Conservation (phyloP, 1,140 invertebrate genomes). For the Leucophenga varia region DNA sequence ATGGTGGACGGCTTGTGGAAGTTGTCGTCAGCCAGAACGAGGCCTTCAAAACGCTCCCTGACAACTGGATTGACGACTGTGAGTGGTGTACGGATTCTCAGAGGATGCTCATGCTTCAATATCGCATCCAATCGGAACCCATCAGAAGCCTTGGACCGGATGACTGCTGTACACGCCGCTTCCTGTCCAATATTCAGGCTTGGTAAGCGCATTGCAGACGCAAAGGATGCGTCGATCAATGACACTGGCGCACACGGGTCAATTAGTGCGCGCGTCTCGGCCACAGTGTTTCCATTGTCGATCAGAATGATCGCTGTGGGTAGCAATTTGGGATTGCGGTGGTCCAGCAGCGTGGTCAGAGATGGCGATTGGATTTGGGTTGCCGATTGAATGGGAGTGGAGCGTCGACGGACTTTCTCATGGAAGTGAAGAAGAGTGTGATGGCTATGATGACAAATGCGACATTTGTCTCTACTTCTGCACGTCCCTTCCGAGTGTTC, state of each 20-base stretch:
- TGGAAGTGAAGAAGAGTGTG: neutral
- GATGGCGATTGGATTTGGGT: neutral
- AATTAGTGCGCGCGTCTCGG: neutral
- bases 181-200: neutral
- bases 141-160: neutral
- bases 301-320: slow-evolving; percentile 1
- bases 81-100: too few relatives aligned
- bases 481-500: too few relatives aligned
- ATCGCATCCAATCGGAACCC: too few relatives aligned
- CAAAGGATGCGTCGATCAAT: neutral
- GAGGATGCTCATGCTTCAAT: too few relatives aligned
- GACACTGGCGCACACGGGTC: neutral
- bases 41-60: too few relatives aligned
- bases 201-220: neutral
- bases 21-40: too few relatives aligned
- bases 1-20: too few relatives aligned
- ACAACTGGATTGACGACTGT: too few relatives aligned
- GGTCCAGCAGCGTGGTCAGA: neutral
- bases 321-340: neutral
- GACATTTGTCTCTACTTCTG: neutral
- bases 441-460: neutral
- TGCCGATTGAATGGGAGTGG: neutral
- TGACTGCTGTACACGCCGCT: neutral
- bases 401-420: neutral
- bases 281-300: neutral